Evolutionary conservation across 1,140 invertebrate genomes (phyloP).

Genomic region (Bicyclus anynana): DNA sequence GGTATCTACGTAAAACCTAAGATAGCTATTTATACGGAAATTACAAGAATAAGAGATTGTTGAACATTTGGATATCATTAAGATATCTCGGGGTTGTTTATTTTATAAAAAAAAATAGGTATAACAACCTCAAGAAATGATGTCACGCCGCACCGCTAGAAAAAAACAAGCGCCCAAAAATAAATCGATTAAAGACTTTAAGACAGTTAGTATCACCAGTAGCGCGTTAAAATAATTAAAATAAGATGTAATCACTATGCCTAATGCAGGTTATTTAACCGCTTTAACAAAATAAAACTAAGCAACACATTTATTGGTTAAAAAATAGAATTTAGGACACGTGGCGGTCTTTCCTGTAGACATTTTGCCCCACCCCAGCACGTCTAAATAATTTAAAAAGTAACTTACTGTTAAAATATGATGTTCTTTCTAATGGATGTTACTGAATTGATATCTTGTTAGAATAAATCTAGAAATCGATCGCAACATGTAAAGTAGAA

Average conservation of each 20-base stretch:
- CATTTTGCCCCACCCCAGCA: constrained; percentile 70
- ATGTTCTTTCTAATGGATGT: constrained; percentile 24
- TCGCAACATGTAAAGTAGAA: constrained; percentile 49
- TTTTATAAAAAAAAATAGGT: no score
- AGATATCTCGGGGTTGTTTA: no score
- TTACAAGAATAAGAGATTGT: no score
- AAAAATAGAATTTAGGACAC: constrained; percentile 66
- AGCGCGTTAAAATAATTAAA: not conserved
- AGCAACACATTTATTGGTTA: not conserved
- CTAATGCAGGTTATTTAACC: not conserved
- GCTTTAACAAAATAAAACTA: not conserved
- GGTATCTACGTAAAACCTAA: no score
- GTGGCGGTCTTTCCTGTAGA: constrained; percentile 66
- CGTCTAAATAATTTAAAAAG: constrained; percentile 60
- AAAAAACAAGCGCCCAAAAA: constrained; percentile 23
- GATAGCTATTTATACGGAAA: no score
- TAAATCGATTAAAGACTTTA: constrained; percentile 19
- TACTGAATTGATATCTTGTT: constrained; percentile 14
- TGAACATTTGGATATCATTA: no score
- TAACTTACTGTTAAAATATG: constrained; percentile 54
- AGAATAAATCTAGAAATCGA: constrained; percentile 32
- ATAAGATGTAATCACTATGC: not conserved
- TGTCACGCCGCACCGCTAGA: constrained; percentile 22
- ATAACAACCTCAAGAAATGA: constrained; percentile 23
- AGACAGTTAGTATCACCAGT: not conserved